These are phyloP conservation scores for Erannis defoliaria DNA, from an alignment of 2,888 invertebrate species.

Conservation along the genomic window DNA sequence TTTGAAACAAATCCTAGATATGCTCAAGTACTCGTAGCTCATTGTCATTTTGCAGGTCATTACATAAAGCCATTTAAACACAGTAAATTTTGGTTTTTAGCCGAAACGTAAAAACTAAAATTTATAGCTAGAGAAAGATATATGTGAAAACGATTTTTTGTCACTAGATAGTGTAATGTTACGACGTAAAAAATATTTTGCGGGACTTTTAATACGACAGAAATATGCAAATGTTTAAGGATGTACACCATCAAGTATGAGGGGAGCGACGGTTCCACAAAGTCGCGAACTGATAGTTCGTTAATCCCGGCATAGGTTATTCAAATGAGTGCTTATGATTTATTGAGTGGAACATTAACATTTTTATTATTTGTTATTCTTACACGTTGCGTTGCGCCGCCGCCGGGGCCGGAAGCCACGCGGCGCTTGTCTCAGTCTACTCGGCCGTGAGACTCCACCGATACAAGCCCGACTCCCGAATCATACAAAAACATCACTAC, in stretches of 20 bases:
- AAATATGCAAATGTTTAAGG: slow-evolving; percentile 71
- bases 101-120: too few species aligned
- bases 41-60: background rate
- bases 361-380: slow-evolving; percentile 88
- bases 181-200: slow-evolving; percentile 34
- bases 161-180: slow-evolving; percentile 1
- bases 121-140: background rate
- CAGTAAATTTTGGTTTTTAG: too few species aligned
- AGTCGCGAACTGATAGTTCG: slow-evolving; percentile 77
- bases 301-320: slow-evolving; percentile 84
- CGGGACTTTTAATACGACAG: slow-evolving; percentile 53
- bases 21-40: background rate
- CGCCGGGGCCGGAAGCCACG: slow-evolving; percentile 85
- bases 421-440: slow-evolving; percentile 82
- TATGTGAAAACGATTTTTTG: background rate
- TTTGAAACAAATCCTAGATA: background rate
- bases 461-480: slow-evolving; percentile 65
- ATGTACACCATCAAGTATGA: slow-evolving; percentile 59
- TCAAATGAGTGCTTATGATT: slow-evolving; percentile 86
- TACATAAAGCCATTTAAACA: background rate
- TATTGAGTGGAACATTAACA: slow-evolving; percentile 87
- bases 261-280: slow-evolving; percentile 59
- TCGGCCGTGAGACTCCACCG: slow-evolving; percentile 81
- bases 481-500: slow-evolving; percentile 69
- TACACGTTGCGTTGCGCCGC: slow-evolving; percentile 83